Conservation (phyloP, 2,797 vertebrate genomes). For the Poecilia gillii region DNA sequence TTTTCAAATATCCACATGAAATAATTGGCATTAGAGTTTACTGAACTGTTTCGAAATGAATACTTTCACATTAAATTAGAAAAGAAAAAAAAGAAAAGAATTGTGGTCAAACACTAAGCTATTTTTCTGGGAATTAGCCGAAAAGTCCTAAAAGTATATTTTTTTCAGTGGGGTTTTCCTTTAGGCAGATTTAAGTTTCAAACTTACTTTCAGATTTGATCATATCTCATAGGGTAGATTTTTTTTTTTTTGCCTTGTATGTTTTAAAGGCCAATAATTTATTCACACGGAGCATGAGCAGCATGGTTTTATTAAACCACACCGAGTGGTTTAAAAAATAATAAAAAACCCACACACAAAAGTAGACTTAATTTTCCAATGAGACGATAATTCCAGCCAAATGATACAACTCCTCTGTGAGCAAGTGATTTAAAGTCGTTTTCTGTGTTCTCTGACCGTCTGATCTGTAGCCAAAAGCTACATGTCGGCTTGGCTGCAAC, state of each 20-base stretch:
- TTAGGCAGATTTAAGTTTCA: background rate
- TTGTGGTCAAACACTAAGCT: background rate
- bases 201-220: background rate
- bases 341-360: background rate
- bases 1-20: background rate
- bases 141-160: background rate
- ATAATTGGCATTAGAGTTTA: background rate
- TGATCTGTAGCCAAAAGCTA: slow-evolving; percentile 10
- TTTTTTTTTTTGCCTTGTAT: background rate
- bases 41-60: background rate
- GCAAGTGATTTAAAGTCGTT: background rate
- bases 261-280: background rate
- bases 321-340: background rate
- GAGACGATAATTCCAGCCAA: background rate
- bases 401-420: background rate
- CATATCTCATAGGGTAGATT: background rate
- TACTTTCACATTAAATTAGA: background rate
- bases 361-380: background rate
- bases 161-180: background rate
- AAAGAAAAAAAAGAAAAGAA: background rate
- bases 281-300: background rate
- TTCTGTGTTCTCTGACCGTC: background rate
- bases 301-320: too few relatives aligned
- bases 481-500: slow-evolving; percentile 3
- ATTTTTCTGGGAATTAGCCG: background rate